phyloP scores from a whole-genome alignment of 2,113 vertebrate species.

The Microtus richardsoni region DNA sequence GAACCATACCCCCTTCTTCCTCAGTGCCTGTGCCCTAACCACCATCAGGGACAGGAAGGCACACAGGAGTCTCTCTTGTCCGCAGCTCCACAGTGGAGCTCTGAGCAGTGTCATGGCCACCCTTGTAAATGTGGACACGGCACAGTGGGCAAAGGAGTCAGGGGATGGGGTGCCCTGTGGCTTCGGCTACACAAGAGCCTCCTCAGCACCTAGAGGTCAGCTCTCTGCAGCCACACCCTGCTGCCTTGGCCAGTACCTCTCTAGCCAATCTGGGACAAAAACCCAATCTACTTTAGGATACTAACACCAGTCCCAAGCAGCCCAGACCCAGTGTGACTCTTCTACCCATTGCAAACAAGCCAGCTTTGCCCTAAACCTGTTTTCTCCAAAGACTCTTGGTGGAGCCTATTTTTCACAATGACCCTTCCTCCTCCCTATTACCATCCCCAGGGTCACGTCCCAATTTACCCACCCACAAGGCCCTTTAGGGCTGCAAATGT shows the following conservation, averaged over 20 bases:
- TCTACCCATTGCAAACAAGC: background rate
- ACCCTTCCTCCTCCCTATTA: background rate
- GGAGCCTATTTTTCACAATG: background rate
- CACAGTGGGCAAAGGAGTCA: background rate
- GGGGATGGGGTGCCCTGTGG: background rate
- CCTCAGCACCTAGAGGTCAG: too few species aligned
- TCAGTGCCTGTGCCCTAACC: background rate
- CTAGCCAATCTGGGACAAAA: background rate
- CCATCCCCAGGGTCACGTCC: background rate
- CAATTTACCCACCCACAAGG: background rate
- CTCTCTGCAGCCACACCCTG: background rate
- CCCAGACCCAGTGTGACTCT: too few species aligned
- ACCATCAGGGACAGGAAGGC: background rate
- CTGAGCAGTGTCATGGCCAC: slow-evolving; percentile 72
- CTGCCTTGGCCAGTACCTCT: background rate
- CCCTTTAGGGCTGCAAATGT: background rate
- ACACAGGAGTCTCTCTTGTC: background rate
- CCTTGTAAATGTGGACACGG: background rate
- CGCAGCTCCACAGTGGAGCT: slow-evolving; percentile 50
- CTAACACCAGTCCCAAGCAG: too few species aligned
- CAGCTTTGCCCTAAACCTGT: background rate
- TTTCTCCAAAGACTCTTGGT: background rate
- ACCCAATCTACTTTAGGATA: background rate
- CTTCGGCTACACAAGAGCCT: background rate
- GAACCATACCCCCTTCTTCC: background rate